These are phyloP conservation scores for Cybosia mesomella DNA, from an alignment of 2,888 invertebrate genomes.

Conservation along the genomic window DNA sequence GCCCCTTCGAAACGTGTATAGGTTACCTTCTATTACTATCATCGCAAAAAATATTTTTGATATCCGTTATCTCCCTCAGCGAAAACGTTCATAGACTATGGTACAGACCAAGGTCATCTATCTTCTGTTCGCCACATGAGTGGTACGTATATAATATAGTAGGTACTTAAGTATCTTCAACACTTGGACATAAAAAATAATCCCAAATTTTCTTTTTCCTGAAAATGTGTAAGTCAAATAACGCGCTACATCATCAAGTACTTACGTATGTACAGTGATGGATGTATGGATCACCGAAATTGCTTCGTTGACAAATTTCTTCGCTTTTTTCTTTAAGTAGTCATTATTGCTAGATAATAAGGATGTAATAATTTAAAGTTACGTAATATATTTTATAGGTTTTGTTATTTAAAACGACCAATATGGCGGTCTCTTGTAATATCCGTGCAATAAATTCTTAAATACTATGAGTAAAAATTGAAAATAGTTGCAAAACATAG, in stretches of 20 bases:
- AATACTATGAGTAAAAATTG: background rate
- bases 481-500: background rate
- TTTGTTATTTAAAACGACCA: background rate
- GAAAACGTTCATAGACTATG: too few species aligned
- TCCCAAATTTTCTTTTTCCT: background rate
- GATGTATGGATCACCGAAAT: background rate
- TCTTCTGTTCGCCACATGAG: too few species aligned
- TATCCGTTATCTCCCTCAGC: too few species aligned
- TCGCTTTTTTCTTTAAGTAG: background rate
- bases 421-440: constrained; percentile 1
- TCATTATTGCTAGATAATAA: background rate
- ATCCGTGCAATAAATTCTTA: background rate
- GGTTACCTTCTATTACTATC: too few species aligned
- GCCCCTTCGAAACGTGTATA: too few species aligned
- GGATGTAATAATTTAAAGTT: background rate
- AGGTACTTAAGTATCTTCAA: too few species aligned
- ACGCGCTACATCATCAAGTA: background rate
- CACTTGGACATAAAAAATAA: too few species aligned
- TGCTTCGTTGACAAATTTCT: background rate
- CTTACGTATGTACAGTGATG: background rate
- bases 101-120: too few species aligned
- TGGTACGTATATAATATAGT: too few species aligned
- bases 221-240: background rate
- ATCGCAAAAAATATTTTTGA: too few species aligned
- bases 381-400: background rate